Evolutionary conservation across 2,113 vertebrate species (phyloP).

Genomic region (Halichoerus grypus): DNA sequence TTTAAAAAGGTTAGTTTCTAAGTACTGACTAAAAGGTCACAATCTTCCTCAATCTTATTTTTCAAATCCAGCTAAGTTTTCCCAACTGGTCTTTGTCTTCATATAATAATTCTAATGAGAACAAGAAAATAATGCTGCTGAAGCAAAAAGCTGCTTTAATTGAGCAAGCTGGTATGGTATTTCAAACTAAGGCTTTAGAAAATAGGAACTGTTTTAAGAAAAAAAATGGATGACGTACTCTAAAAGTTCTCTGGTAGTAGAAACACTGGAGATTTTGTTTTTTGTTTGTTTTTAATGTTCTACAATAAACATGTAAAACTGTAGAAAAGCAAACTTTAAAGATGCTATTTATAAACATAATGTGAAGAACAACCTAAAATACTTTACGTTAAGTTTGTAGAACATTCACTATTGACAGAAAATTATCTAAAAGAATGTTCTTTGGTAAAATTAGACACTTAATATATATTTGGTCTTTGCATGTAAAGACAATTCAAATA

Average conservation of each 20-base stretch:
- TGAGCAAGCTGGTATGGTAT: neutral
- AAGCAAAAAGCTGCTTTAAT: conserved; percentile 50
- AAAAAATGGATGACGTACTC: neutral
- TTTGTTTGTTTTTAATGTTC: conserved; percentile 48
- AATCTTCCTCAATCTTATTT: conserved; percentile 39
- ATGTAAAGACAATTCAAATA: conserved; percentile 19
- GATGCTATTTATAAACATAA: conserved; percentile 36
- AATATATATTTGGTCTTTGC: neutral
- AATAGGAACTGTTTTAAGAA: neutral
- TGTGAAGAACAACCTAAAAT: conserved; percentile 17
- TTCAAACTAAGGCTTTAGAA: conserved; percentile 45
- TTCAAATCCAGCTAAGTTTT: conserved; percentile 48
- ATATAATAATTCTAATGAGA: conserved; percentile 43
- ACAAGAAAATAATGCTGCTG: conserved; percentile 14
- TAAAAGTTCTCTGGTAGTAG: conserved; percentile 20
- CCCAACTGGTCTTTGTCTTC: neutral
- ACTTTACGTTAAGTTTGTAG: neutral
- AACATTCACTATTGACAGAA: conserved; percentile 34
- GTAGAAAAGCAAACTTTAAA: conserved; percentile 40
- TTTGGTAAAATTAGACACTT: conserved; percentile 2
- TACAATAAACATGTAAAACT: conserved; percentile 44
- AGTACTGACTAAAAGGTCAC: conserved; percentile 39
- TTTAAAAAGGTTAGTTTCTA: neutral
- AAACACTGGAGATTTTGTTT: conserved; percentile 23
- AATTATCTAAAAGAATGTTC: conserved; percentile 33